Evolutionary conservation across 2,113 vertebrate species (phyloP), one percentile per base, ranked within the genome.

Genomic region (Amphilophus citrinellus): DNA sequence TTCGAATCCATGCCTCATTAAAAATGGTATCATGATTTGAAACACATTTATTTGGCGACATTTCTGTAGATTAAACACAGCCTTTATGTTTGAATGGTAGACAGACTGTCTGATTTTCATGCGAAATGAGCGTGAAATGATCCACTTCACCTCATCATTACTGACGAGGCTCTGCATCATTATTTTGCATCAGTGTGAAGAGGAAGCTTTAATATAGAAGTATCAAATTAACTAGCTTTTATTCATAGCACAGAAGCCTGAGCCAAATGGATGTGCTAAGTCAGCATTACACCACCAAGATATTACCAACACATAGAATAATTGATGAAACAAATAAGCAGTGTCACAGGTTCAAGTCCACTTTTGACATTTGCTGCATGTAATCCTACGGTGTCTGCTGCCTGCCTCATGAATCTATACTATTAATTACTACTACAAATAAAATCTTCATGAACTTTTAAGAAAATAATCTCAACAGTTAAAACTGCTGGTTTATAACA

Each of bases 31-130:
- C 66, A 11, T 50, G 15, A 53, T 58, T 22, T 58, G 18, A 58
- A 58, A 22, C 44, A 30, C 44, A 53, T 71, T 71, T 4, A 71
- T 50, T 71, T 71, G 24, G 66, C 6, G 7, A 30, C 24, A 71
- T 71, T 71, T 10, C 44, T 30, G 10, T 71, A 71, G 66, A 71
- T 53, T 73, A 53, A 73, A 73, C 44, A 32, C 24, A 53, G 44
- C 17, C 44, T 32, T 73, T 73, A 15, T 4, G 6, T 73, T 73
- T 73, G 17, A 73, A 47, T 73, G 50, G 50, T 32, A 50, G 24
- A 50, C 66, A 50, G 24, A 71, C 66, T 73, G 13, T 18, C 44
- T 53, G 66, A 53, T 73, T 73, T 53, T 73, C 17, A 73, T 73
- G 17, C 10, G 20, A 53, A 73, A 73, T n/a, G 17, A 53, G 17